Conservation (phyloP, 2,888 invertebrate species). For the Nemurella pictetii region DNA sequence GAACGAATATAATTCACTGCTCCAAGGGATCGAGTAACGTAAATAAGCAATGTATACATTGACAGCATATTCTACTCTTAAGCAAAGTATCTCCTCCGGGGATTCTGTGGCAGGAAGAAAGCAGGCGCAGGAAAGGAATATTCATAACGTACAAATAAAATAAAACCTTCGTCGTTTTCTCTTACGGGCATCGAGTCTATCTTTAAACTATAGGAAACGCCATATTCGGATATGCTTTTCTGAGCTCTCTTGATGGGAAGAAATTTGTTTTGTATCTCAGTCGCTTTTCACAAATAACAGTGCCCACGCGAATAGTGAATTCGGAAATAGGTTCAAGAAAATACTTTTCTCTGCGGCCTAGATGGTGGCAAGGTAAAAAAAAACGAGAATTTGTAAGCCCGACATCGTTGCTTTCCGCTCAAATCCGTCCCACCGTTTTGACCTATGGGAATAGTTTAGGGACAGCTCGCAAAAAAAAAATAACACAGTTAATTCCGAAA, state of each 20-base stretch:
- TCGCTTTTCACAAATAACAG: neutral
- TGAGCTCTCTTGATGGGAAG: neutral
- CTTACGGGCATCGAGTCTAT: neutral
- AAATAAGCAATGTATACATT: neutral
- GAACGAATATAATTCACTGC: neutral
- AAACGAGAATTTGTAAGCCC: neutral
- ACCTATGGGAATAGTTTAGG: neutral
- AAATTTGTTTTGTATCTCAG: neutral
- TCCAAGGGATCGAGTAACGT: neutral
- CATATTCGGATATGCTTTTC: neutral
- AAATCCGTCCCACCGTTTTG: neutral
- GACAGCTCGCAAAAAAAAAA: neutral
- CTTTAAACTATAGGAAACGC: neutral
- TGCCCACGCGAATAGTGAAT: neutral
- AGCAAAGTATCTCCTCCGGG: neutral
- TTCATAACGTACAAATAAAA: neutral
- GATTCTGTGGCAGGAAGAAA: neutral
- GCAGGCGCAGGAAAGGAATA: neutral
- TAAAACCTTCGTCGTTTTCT: neutral
- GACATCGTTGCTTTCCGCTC: neutral
- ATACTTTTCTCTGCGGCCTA: neutral
- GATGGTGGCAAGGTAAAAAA: neutral
- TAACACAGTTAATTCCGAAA: neutral
- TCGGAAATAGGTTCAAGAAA: neutral
- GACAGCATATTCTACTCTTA: neutral